Evolutionary conservation across 2,888 invertebrate species (phyloP).

Genomic region (Mythimna impura): DNA sequence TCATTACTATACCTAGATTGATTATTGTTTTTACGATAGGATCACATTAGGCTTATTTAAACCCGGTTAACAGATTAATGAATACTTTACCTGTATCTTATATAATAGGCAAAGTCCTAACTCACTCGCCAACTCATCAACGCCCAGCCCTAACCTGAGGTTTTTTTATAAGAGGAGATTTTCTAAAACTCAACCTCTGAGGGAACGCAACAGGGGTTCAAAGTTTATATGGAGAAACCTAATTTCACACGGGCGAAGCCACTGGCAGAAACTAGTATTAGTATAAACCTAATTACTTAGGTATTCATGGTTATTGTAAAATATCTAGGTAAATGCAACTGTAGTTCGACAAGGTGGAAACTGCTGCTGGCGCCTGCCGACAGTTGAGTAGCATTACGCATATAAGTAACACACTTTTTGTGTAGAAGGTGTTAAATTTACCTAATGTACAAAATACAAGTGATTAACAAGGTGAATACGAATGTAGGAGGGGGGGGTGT

Average conservation of each 20-base stretch:
- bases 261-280: too few species aligned
- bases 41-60: not conserved
- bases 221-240: not conserved
- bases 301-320: not conserved
- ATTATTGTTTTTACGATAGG: not conserved
- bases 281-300: too few species aligned
- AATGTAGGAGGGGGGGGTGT: too few species aligned
- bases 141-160: too few species aligned
- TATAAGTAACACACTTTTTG: not conserved
- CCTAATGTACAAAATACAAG: not conserved
- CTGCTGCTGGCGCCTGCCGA: slow-evolving; percentile 4
- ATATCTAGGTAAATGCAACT: not conserved
- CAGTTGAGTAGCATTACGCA: slow-evolving; percentile 3
- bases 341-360: not conserved
- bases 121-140: too few species aligned
- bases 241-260: not conserved
- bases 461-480: too few species aligned
- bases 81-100: too few species aligned
- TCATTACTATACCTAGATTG: not conserved
- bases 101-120: too few species aligned
- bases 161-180: too few species aligned
- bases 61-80: not conserved
- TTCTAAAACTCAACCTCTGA: too few species aligned
- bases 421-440: not conserved
- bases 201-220: too few species aligned